phyloP scores from a whole-genome alignment of 2,888 invertebrate genomes.

The Cephus nigrinus region DNA sequence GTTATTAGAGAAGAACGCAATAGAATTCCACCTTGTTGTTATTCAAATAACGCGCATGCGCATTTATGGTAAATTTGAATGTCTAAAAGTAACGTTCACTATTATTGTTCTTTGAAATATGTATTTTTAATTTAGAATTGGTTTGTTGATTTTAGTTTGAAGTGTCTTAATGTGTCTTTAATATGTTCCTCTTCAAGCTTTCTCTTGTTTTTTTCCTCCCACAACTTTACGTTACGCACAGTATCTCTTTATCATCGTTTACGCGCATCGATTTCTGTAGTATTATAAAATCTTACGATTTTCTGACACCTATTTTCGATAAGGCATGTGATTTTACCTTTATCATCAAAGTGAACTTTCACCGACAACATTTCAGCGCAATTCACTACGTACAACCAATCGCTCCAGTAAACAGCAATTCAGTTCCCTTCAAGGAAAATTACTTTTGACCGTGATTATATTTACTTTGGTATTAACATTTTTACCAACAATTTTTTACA shows the following conservation, averaged over 20 bases:
- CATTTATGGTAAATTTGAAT: not conserved
- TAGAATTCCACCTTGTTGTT: not conserved
- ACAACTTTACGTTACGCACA: not conserved
- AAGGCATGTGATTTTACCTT: conserved; percentile 8
- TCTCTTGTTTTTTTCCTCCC: not conserved
- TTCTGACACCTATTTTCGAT: not conserved
- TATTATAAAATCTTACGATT: not conserved
- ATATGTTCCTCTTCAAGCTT: not conserved
- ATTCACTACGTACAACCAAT: conserved; percentile 28
- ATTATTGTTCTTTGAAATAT: not conserved
- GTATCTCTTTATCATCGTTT: not conserved
- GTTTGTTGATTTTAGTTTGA: not conserved
- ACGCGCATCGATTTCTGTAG: not conserved
- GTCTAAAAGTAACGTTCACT: not conserved
- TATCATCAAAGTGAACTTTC: conserved; percentile 35
- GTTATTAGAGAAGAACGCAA: not conserved
- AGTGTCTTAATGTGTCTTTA: not conserved
- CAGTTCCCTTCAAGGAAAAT: not conserved
- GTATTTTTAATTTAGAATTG: not conserved
- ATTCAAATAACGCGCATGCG: not conserved
- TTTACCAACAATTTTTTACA: not conserved
- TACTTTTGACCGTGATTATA: not conserved
- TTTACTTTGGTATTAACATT: not conserved
- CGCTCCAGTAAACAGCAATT: conserved; percentile 9
- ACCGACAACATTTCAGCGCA: conserved; percentile 30